Conservation (phyloP, 1,140 invertebrate species). For the Eurosta solidaginis region DNA sequence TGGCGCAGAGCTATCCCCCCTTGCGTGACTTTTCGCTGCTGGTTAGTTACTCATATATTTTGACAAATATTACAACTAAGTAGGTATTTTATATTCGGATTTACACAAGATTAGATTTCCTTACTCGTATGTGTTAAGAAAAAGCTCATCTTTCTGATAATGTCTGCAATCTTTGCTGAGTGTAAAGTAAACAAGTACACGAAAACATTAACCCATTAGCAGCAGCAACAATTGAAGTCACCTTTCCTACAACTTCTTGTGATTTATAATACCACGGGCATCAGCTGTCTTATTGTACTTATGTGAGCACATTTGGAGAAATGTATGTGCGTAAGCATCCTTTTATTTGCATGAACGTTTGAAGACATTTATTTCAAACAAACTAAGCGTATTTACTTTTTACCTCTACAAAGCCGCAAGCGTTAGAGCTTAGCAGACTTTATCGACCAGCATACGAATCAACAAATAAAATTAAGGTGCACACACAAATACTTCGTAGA, state of each 20-base stretch:
- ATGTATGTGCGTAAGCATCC: background rate
- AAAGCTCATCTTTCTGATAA: too few relatives aligned
- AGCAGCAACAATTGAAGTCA: background rate
- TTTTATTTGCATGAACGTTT: too few relatives aligned
- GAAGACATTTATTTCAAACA: constrained; percentile 20
- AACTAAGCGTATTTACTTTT: constrained; percentile 5
- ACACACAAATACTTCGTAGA: background rate
- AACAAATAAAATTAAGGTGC: too few relatives aligned
- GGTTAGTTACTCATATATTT: too few relatives aligned
- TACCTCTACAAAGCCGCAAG: background rate
- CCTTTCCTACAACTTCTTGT: background rate
- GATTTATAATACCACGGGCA: background rate
- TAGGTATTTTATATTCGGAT: too few relatives aligned
- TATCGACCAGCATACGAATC: constrained; percentile 4
- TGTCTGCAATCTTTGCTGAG: background rate
- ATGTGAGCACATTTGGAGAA: background rate
- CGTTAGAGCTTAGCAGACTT: background rate
- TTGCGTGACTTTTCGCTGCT: too few relatives aligned
- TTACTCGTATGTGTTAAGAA: too few relatives aligned
- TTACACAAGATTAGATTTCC: too few relatives aligned
- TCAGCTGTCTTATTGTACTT: background rate
- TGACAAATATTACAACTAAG: too few relatives aligned
- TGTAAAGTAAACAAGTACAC: background rate
- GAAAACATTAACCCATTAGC: background rate
- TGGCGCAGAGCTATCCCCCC: too few relatives aligned